Percentiles rank a stretch among this genome's conserved stretches.
These are phyloP conservation scores for Benthosema pterotum DNA, from an alignment of 2,797 vertebrate genomes.

Conservation along the genomic window DNA sequence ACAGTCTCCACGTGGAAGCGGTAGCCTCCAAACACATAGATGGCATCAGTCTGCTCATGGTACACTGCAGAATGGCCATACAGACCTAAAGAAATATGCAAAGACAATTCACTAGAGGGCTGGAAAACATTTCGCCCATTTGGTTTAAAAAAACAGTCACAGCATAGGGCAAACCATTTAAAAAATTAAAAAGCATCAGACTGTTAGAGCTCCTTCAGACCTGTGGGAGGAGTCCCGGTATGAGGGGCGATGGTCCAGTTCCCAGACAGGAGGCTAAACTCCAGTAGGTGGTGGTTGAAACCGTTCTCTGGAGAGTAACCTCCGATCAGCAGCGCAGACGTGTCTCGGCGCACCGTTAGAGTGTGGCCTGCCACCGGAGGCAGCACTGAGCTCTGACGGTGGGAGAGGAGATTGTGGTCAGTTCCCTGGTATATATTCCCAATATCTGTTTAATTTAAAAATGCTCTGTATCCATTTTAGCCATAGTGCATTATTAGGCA, in stretches of 20 bases:
- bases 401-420: background rate
- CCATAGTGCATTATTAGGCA: background rate
- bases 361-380: constrained; percentile 89
- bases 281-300: constrained; percentile 90
- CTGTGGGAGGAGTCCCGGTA: constrained; percentile 87
- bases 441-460: background rate
- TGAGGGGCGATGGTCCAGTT: constrained; percentile 85
- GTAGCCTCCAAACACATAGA: constrained; percentile 93
- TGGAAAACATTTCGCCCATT: too few species aligned
- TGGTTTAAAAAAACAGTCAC: background rate
- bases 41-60: constrained; percentile 88
- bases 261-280: constrained; percentile 84
- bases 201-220: constrained; percentile 44
- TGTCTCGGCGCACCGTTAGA: constrained; percentile 83
- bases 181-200: too few species aligned
- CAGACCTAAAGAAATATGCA: constrained; percentile 75
- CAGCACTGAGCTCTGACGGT: constrained; percentile 75
- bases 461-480: too few species aligned
- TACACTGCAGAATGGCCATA: constrained; percentile 94
- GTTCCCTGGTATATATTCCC: background rate
- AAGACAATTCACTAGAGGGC: background rate
- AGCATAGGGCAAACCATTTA: too few species aligned
- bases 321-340: constrained; percentile 87
- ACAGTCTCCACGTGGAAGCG: constrained; percentile 92
- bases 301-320: constrained; percentile 93